Evolutionary conservation across 2,888 invertebrate genomes (phyloP).

Genomic region (Cistogaster globosa): DNA sequence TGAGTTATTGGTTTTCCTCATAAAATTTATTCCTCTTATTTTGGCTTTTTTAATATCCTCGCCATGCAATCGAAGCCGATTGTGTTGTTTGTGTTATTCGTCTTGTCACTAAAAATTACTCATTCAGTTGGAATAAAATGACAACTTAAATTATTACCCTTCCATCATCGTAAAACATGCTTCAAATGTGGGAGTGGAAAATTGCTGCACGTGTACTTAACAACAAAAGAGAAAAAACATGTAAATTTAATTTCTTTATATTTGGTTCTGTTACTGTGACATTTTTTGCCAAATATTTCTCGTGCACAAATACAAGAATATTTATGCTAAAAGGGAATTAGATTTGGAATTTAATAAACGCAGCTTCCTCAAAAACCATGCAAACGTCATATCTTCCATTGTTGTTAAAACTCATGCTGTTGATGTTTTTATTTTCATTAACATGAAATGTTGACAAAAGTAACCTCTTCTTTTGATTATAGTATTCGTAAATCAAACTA

Average conservation of each 20-base stretch:
- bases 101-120: neutral
- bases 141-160: constrained; percentile 17
- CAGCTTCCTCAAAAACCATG: neutral
- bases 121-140: constrained; percentile 28
- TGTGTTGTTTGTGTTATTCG: neutral
- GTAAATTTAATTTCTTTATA: constrained; percentile 23
- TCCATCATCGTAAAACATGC: constrained; percentile 1
- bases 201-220: constrained; percentile 46
- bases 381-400: constrained; percentile 8
- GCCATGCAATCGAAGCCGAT: neutral
- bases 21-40: too few species aligned
- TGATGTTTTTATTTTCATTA: constrained; percentile 31
- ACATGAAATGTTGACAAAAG: constrained; percentile 49
- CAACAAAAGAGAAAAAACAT: constrained; percentile 6
- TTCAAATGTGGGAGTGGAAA: constrained; percentile 31
- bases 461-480: constrained; percentile 30
- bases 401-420: constrained; percentile 23
- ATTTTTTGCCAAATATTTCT: constrained; percentile 23
- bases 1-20: too few species aligned
- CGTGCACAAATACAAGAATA: neutral
- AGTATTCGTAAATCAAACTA: constrained; percentile 26
- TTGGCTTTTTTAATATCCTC: neutral
- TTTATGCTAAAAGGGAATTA: constrained; percentile 46
- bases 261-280: constrained; percentile 9
- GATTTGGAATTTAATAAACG: constrained; percentile 20